Conservation (phyloP, 2,888 invertebrate genomes). For the Euplexia lucipara region DNA sequence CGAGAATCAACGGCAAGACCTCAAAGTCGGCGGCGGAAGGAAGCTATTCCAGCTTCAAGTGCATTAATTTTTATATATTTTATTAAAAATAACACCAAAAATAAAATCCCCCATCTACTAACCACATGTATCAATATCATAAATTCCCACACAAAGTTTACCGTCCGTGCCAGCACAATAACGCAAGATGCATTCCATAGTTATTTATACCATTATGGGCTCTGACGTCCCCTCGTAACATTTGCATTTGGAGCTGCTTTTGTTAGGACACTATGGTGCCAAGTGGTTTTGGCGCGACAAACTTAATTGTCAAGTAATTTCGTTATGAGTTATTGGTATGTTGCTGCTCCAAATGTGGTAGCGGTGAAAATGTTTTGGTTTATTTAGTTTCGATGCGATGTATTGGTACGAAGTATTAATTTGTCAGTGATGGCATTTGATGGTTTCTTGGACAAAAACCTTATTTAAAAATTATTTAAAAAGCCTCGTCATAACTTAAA, state of each 20-base stretch:
- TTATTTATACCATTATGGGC: constrained; percentile 61
- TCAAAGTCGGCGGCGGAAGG: no score
- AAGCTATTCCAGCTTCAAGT: no score
- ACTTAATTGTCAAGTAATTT: constrained; percentile 71
- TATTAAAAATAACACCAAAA: no score
- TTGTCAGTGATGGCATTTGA: background rate
- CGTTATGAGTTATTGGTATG: constrained; percentile 57
- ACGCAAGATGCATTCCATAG: constrained; percentile 62
- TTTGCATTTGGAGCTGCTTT: constrained; percentile 77
- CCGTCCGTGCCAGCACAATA: constrained; percentile 58
- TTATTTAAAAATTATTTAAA: no score
- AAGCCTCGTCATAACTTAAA: no score
- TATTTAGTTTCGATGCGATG: background rate
- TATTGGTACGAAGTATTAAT: background rate
- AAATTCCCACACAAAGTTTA: constrained; percentile 50
- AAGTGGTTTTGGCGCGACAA: constrained; percentile 74
- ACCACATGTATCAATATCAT: constrained; percentile 10
- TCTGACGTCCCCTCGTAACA: constrained; percentile 76
- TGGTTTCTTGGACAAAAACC: background rate
- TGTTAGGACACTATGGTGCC: constrained; percentile 70
- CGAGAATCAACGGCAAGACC: no score
- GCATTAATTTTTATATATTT: no score
- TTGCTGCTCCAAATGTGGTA: constrained; percentile 28
- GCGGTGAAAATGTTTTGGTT: constrained; percentile 14
- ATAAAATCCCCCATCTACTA: constrained; percentile 9